Evolutionary conservation across 2,797 vertebrate species (phyloP), one percentile per base, ranked within the genome.

Genomic region (Gallinago solitaria): DNA sequence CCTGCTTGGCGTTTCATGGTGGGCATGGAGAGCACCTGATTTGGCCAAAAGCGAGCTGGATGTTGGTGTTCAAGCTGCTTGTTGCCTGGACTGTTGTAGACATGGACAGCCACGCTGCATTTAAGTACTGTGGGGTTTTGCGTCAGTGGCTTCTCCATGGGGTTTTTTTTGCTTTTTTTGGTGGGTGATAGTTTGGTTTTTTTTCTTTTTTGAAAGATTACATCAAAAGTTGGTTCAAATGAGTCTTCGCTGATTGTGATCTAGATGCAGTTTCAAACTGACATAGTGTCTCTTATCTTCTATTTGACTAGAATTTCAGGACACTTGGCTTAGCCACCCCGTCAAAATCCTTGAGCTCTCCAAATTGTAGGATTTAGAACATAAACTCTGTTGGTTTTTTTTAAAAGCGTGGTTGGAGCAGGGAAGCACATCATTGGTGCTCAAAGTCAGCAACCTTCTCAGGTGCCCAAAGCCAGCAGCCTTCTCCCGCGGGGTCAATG

Each of bases 161-260:
- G 0, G 17, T 9, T 43, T 43, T 13, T 13, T 28, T 19, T 47
- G 41, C 7, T 35, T 12, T 23, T 54, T 89, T 82, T 78, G 60
- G 39, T 10, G 24, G 47, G 32, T 85, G 51, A 68, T 88, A 56
- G 21, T 86, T 87, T 2, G 65, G 33, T 28, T 0, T 32, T 89
- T 88, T 93, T 93, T 86, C 39, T 65, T 64, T 91, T 61, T 88
- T 54, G 37, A 39, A 69, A 94, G 94, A 94, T 96, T 87, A 24
- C 3, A 90, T 97, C 92, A 0, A 82, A 92, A 74, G 51, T 74
- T 94, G 77, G 68, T 93, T 94, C 71, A 32, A 30, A 54, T 56
- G 73, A 1, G 14, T 73, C 74, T 64, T 48, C 30, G 1, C 85
- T 74, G 96, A 97, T 97, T 93, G 75, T 53, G 77, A 95, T 97